phyloP scores from a whole-genome alignment of 2,888 invertebrate genomes.

The Ennomos fuscantarius region DNA sequence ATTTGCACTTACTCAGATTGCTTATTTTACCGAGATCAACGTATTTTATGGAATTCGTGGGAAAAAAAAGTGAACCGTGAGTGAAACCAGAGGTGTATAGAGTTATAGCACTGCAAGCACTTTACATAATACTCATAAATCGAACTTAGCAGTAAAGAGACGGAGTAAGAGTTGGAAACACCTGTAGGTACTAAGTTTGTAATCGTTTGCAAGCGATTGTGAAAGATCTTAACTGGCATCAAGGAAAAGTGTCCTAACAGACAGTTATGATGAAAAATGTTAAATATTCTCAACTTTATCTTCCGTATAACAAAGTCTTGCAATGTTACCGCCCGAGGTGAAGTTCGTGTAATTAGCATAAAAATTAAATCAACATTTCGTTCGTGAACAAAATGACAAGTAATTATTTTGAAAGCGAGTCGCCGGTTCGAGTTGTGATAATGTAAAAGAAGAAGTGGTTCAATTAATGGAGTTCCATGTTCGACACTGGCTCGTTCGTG shows the following conservation, averaged over 20 bases:
- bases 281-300: slow-evolving; percentile 32
- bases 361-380: slow-evolving; percentile 60
- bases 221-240: slow-evolving; percentile 21
- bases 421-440: slow-evolving; percentile 57
- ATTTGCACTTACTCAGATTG: too few relatives aligned
- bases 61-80: too few relatives aligned
- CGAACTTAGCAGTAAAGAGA: slow-evolving; percentile 6
- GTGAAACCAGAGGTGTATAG: not conserved
- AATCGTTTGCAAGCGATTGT: slow-evolving; percentile 22
- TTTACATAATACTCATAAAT: slow-evolving; percentile 9
- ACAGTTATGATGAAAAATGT: slow-evolving; percentile 30
- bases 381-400: slow-evolving; percentile 60
- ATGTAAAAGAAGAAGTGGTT: slow-evolving; percentile 70
- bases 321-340: slow-evolving; percentile 38
- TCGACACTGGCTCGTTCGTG: slow-evolving; percentile 73
- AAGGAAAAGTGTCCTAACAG: slow-evolving; percentile 24
- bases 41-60: too few relatives aligned
- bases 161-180: slow-evolving; percentile 10
- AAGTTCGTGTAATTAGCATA: slow-evolving; percentile 51
- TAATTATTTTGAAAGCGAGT: slow-evolving; percentile 67
- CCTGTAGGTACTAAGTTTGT: slow-evolving; percentile 8
- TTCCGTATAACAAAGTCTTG: slow-evolving; percentile 38
- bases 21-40: too few relatives aligned
- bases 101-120: too few relatives aligned
- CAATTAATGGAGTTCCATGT: slow-evolving; percentile 73